phyloP scores from a whole-genome alignment of 37 sponge, comb jelly and placozoan species.

The Spongia lamella region DNA sequence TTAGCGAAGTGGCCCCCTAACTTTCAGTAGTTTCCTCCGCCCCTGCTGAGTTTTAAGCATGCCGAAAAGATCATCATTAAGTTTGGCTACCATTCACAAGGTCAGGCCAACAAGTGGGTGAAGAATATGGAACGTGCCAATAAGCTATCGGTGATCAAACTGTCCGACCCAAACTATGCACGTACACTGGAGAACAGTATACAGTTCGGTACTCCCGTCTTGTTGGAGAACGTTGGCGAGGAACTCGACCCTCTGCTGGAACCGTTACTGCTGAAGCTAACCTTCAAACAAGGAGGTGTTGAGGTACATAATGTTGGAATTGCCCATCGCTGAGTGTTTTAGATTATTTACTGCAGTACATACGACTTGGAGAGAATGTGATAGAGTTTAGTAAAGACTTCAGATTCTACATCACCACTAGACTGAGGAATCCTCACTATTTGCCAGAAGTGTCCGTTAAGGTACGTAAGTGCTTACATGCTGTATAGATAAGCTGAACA shows the following conservation, averaged over 20 bases:
- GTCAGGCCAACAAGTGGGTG: slow-evolving; percentile 99
- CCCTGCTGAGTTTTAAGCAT: no score
- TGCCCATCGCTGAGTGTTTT: background rate
- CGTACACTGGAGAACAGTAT: slow-evolving; percentile 98
- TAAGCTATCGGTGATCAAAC: slow-evolving; percentile 91
- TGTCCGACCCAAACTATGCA: slow-evolving; percentile 94
- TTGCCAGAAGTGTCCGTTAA: slow-evolving; percentile 98
- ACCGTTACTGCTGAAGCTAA: slow-evolving; percentile 92
- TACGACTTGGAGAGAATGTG: slow-evolving; percentile 92
- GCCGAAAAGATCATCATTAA: no score
- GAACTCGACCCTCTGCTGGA: slow-evolving; percentile 98
- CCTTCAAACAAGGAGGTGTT: slow-evolving; percentile 91
- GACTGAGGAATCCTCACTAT: slow-evolving; percentile 97
- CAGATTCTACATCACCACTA: slow-evolving; percentile 97
- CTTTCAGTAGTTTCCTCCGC: no score
- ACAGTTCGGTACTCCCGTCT: slow-evolving; percentile 95
- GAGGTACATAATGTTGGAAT: slow-evolving; percentile 27
- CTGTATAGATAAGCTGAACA: background rate
- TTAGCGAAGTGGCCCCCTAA: no score
- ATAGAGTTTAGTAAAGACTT: slow-evolving; percentile 97
- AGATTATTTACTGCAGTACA: slow-evolving; percentile 51
- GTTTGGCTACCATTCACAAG: slow-evolving; percentile 15
- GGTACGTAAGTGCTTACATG: slow-evolving; percentile 40
- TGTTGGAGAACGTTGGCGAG: slow-evolving; percentile 93
- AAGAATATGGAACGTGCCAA: slow-evolving; percentile 97